phyloP scores from a whole-genome alignment of 1,140 invertebrate genomes.

The Drosophila equinoxialis region DNA sequence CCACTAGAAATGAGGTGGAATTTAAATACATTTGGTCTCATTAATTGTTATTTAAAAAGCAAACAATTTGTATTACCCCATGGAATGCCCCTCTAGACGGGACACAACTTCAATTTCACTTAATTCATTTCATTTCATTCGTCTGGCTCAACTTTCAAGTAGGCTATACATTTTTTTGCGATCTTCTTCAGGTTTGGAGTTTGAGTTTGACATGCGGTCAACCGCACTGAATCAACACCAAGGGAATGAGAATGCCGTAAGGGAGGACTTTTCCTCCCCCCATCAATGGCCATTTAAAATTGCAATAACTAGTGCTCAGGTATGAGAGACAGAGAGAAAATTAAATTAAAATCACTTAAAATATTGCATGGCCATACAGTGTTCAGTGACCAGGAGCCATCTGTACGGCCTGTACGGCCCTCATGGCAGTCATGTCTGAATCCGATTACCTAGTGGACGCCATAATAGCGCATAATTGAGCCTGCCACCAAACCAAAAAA shows the following conservation, averaged over 20 bases:
- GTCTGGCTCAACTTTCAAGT: conserved; percentile 6
- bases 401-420: conserved; percentile 1
- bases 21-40: conserved; percentile 28
- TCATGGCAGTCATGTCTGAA: conserved; percentile 6
- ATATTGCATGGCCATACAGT: conserved; percentile 50
- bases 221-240: conserved; percentile 56
- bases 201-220: conserved; percentile 63
- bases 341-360: conserved; percentile 81
- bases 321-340: conserved; percentile 48
- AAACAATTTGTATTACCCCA: not conserved
- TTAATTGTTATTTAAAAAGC: conserved; percentile 7
- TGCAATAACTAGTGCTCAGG: conserved; percentile 6
- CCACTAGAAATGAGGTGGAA: not conserved
- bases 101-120: not conserved
- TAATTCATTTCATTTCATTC: conserved; percentile 15
- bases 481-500: conserved; percentile 11
- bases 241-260: conserved; percentile 25
- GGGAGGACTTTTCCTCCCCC: too few relatives aligned
- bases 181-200: conserved; percentile 5
- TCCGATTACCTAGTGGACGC: conserved; percentile 19
- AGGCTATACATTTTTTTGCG: conserved; percentile 16
- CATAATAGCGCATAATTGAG: conserved; percentile 32
- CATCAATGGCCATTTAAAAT: conserved; percentile 23
- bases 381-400: conserved; percentile 17
- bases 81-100: not conserved